Percentiles rank a stretch among this genome's conserved stretches.
phyloP scores from a whole-genome alignment of 2,113 vertebrate genomes.

The Calonectris borealis region DNA sequence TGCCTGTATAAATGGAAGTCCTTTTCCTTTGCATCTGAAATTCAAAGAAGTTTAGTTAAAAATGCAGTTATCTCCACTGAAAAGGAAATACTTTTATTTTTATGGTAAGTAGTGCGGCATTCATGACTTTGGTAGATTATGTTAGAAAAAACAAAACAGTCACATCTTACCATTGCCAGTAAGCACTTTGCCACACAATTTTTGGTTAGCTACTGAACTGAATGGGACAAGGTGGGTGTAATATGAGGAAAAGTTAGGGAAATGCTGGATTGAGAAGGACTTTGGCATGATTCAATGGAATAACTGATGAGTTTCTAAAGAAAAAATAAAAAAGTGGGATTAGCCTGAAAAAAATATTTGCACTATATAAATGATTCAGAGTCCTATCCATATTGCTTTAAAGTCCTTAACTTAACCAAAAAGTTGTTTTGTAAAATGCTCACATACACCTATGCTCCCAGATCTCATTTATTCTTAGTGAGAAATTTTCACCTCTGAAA shows the following conservation, averaged over 20 bases:
- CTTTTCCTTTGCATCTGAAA: conserved; percentile 24
- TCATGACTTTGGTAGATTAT: background rate
- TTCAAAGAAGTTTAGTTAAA: conserved; percentile 36
- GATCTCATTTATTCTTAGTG: background rate
- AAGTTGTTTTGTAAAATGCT: background rate
- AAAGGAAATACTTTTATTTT: conserved; percentile 5
- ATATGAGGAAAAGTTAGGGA: background rate
- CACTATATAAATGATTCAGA: background rate
- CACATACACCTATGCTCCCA: background rate
- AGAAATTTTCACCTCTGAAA: background rate
- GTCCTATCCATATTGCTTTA: background rate
- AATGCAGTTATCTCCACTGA: background rate
- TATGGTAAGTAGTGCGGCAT: background rate
- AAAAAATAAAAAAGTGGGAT: background rate
- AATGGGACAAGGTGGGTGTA: background rate
- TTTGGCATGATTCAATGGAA: background rate
- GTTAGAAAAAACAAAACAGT: background rate
- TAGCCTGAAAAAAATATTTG: background rate
- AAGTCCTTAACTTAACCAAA: background rate
- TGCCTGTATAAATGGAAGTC: background rate
- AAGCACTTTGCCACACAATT: background rate
- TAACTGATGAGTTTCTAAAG: background rate
- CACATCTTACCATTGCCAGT: background rate
- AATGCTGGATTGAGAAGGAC: background rate
- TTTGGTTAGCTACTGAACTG: conserved; percentile 8